phyloP scores from a whole-genome alignment of 2,888 invertebrate genomes.

The Amphipoea lucens region DNA sequence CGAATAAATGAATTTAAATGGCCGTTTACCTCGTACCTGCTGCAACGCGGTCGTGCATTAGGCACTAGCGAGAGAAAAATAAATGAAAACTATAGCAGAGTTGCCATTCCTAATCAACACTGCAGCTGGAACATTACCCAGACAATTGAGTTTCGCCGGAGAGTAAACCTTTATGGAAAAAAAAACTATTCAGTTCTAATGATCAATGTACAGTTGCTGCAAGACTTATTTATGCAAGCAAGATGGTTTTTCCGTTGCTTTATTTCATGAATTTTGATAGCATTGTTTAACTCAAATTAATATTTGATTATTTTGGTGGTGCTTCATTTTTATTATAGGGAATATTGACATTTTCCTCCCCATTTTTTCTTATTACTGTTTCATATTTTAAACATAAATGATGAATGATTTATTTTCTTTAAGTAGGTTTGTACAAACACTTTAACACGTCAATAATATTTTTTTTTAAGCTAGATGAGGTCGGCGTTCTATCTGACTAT shows the following conservation, averaged over 20 bases:
- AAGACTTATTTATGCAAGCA: not conserved
- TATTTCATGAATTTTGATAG: not conserved
- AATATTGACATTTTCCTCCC: too few relatives aligned
- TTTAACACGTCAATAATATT: too few relatives aligned
- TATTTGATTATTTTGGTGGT: not conserved
- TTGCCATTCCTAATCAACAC: slow-evolving; percentile 14
- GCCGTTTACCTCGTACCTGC: slow-evolving; percentile 10
- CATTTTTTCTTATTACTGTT: not conserved
- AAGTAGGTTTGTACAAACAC: too few relatives aligned
- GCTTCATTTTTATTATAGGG: too few relatives aligned
- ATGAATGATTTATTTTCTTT: too few relatives aligned
- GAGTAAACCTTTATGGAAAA: not conserved
- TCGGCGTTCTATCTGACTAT: too few relatives aligned
- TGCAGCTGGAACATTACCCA: slow-evolving; percentile 5
- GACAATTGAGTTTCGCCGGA: not conserved
- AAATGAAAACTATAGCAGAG: slow-evolving; percentile 13
- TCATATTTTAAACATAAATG: not conserved
- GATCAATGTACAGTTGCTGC: not conserved
- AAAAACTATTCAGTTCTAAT: not conserved
- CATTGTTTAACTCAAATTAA: not conserved
- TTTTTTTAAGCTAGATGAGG: too few relatives aligned
- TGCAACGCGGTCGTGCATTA: slow-evolving; percentile 31
- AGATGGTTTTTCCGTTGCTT: not conserved
- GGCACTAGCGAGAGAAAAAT: slow-evolving; percentile 25
- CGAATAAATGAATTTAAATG: slow-evolving; percentile 48